Conservation (phyloP, 2,113 vertebrate species). For the Polyodon spathula region DNA sequence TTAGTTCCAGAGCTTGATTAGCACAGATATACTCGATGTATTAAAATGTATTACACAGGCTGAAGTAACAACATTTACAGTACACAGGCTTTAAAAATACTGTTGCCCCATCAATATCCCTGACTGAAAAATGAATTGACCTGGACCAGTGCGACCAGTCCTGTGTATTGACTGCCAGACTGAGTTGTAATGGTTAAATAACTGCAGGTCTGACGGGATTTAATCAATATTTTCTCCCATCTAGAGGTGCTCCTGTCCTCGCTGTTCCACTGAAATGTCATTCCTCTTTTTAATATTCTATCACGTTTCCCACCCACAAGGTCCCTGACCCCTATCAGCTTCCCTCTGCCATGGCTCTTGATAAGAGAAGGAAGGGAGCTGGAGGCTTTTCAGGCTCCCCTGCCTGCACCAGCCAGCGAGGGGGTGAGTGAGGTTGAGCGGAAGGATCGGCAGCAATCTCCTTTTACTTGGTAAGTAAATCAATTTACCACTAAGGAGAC, state of each 20-base stretch:
- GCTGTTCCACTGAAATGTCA: background rate
- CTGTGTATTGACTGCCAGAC: background rate
- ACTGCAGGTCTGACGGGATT: background rate
- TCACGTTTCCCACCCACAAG: background rate
- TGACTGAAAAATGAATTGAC: no score
- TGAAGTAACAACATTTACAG: no score
- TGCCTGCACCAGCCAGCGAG: background rate
- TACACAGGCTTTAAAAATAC: no score
- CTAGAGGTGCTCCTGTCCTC: background rate
- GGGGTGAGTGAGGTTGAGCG: background rate
- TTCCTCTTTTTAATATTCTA: no score
- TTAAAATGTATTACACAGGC: no score
- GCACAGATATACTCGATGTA: background rate
- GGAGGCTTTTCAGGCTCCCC: background rate
- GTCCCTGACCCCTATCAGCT: background rate
- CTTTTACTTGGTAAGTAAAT: background rate
- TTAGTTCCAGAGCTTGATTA: background rate
- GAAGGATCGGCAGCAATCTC: background rate
- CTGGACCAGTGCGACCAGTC: no score
- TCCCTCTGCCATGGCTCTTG: background rate
- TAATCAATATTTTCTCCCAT: conserved; percentile 15
- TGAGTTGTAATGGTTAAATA: conserved; percentile 19
- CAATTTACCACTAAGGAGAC: conserved; percentile 3
- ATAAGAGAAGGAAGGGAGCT: background rate
- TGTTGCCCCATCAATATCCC: no score